Evolutionary conservation across 2,888 invertebrate species (phyloP), one percentile per base, ranked within the genome.

Genomic region (Erynnis tages): DNA sequence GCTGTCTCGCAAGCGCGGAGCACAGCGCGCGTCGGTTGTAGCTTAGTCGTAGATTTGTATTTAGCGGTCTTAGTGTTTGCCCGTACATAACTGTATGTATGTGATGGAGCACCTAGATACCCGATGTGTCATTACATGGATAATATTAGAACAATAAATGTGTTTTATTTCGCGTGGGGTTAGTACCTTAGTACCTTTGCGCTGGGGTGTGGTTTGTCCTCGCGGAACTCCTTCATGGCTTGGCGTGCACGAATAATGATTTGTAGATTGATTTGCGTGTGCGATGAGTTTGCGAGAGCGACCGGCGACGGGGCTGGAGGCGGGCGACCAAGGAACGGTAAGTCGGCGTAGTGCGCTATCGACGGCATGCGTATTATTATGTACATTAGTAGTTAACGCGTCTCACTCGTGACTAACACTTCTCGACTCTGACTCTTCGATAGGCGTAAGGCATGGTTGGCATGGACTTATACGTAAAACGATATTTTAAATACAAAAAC

Each of bases 61-160:
- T 76, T 84, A 83, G 82, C 66, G 68, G 69, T 74, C 67, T 65
- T 75, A 66, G 67, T 61, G 72, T 76, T 80, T 79, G 84, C 84
- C 78, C 84, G 85, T 80, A 72, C 67, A 65, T 69, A 63, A 62
- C 56, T 68, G 67, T 76, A 67, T 84, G 84, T 82, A 77, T 84
- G 84, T 82, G 77, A 79, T 73, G 76, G 81, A 81, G 87, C 88
- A 86, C 86, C 66, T 82, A 82, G 73, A 74, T 82, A 82, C 74
- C 74, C 76, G 67, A 80, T 82, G 82, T 87, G 83, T 86, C 84
- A 89, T 88, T 88, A 88, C 85, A 88, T 84, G 76, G 77, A 79
- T 83, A 85, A 82, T 77, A 79, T 80, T 87, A 87, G 86, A 85
- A 86, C 64, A 78, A 74, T 76, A 78, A 74, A 76, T 86, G 86